Evolutionary conservation across 2,888 invertebrate genomes (phyloP).

Genomic region (Geophilus truncorum): DNA sequence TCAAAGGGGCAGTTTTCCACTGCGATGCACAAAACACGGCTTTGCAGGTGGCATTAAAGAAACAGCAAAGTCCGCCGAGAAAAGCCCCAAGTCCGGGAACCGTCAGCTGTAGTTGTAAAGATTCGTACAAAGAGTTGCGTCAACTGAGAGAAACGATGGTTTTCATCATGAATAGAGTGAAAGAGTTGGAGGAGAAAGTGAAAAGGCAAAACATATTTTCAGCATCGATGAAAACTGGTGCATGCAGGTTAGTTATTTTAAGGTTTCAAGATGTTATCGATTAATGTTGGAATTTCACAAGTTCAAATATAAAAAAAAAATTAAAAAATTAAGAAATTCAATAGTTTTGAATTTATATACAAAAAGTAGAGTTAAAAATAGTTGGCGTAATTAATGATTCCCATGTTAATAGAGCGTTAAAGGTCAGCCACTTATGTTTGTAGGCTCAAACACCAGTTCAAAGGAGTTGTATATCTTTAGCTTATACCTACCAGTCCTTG

Average conservation of each 20-base stretch:
- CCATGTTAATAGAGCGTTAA: no score
- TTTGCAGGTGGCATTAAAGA: neutral
- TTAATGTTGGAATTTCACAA: no score
- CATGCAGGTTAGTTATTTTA: neutral
- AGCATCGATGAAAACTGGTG: neutral
- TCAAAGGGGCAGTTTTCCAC: neutral
- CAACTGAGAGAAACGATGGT: neutral
- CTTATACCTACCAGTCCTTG: neutral
- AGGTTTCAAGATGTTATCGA: no score
- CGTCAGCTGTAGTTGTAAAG: neutral
- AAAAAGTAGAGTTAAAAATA: no score
- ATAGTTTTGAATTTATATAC: no score
- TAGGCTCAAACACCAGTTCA: neutral
- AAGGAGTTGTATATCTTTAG: neutral
- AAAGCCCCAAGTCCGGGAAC: neutral
- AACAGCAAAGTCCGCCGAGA: neutral
- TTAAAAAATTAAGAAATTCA: no score
- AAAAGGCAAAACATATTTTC: neutral
- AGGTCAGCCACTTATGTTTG: neutral
- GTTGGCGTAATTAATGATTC: no score
- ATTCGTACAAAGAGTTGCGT: neutral
- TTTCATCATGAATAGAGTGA: neutral
- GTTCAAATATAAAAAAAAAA: no score
- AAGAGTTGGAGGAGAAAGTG: neutral
- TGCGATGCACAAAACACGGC: neutral